Evolutionary conservation across 2,113 vertebrate species (phyloP).

Genomic region (Grallaria varia): DNA sequence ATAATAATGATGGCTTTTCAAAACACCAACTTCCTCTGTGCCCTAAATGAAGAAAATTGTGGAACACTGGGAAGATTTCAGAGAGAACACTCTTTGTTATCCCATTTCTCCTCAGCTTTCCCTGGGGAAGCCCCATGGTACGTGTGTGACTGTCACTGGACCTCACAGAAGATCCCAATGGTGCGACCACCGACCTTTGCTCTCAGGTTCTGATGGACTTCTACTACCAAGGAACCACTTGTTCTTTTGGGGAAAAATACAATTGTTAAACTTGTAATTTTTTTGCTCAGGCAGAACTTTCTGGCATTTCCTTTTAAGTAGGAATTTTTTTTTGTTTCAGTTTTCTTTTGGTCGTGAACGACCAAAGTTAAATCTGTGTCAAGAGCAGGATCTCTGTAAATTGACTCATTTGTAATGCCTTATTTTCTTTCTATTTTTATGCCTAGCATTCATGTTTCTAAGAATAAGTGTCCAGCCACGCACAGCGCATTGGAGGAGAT

Average conservation of each 20-base stretch:
- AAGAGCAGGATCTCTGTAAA: constrained; percentile 51
- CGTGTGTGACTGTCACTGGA: not conserved
- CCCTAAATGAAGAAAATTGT: not conserved
- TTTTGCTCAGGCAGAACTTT: constrained; percentile 65
- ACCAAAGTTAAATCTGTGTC: constrained; percentile 9
- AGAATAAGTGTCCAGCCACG: constrained; percentile 9
- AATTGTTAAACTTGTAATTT: not conserved
- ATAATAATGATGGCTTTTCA: rapidly evolving
- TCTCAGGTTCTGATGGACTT: constrained; percentile 68
- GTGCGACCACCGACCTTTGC: not conserved
- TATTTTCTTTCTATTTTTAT: constrained; percentile 48
- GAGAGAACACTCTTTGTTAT: rapidly evolving
- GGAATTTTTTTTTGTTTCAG: not conserved
- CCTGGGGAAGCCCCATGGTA: not conserved
- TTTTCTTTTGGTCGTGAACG: not conserved
- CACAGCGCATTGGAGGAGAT: constrained; percentile 42
- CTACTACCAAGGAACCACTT: constrained; percentile 36
- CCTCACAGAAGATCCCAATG: not conserved
- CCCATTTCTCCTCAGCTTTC: not conserved
- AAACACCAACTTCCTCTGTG: not conserved
- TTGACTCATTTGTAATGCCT: constrained; percentile 49
- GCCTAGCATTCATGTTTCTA: constrained; percentile 36
- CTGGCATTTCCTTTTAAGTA: constrained; percentile 20
- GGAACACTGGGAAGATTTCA: not conserved
- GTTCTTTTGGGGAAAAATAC: constrained; percentile 3